Base-by-base conservation (phyloP, 2,888 invertebrate species). In the Sympetrum striolatum region DNA sequence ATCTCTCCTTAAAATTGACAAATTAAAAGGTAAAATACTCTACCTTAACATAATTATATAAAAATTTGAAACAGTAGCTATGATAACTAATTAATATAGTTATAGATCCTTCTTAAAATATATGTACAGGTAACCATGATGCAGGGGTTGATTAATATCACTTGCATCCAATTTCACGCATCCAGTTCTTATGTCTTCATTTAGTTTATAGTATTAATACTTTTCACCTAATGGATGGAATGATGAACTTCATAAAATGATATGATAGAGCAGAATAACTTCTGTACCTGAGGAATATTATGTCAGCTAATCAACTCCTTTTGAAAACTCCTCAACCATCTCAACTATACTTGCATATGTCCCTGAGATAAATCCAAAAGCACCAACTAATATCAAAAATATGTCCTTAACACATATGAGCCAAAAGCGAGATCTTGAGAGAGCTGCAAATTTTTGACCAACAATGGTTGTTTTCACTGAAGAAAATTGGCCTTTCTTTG, bases 361-460 rank as follows among this genome's bases (percentile, higher is more conserved):
- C 58, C 97, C 97, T 0, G 97, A 96, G 2, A 95, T 93, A 93
- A 97, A 97, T 0, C 97, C 96, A 53, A 97, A 93, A 0, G 96
- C 90, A 0, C 97, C 97, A 22, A 97, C 93, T 0, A 95, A 8
- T n/a, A 97, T 94, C 90, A 97, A 97, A 22, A 95, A 80, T 12
- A 94, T 92, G 93, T 97, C 95, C 93, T 97, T 97, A 12, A 94
- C 1, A 18, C 94, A 91, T 53, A 90, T 37, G 31, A 86, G 15
- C 86, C 86, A 86, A 86, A 86, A 60, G 12, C 64, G 86, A 37
- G 60, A 86, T 60, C 39, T 86, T 86, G 86, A 86, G 37, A 60
- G 86, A 35, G 86, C 86, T 37, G 35, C 58, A 22, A 60, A 90
- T 86, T 86, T 90, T 0, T 37, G 60, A 5, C 80, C 48, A 60